phyloP scores from a whole-genome alignment of 2,797 vertebrate species.

The Esox masquinongy region DNA sequence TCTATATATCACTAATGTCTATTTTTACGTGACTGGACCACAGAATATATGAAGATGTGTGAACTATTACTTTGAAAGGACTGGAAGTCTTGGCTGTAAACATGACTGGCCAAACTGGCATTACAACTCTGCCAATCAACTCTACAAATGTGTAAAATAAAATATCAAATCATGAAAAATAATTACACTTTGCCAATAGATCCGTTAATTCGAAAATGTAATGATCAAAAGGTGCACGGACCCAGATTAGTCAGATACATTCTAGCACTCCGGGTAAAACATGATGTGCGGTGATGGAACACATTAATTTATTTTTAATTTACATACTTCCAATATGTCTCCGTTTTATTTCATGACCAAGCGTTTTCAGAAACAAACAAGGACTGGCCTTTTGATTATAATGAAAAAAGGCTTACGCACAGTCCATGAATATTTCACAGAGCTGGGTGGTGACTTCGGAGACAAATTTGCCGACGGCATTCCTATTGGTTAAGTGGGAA shows the following conservation, averaged over 20 bases:
- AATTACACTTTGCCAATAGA: too few species aligned
- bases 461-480: slow-evolving; percentile 66
- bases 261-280: neutral
- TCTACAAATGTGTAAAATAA: too few species aligned
- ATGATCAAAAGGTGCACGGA: too few species aligned
- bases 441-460: slow-evolving; percentile 70
- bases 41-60: too few species aligned
- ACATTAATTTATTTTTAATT: slow-evolving; percentile 5
- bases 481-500: slow-evolving; percentile 77
- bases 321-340: slow-evolving; percentile 26
- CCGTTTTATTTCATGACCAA: slow-evolving; percentile 26
- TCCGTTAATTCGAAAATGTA: too few species aligned
- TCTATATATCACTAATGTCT: too few species aligned
- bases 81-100: too few species aligned
- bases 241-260: neutral
- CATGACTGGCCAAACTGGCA: too few species aligned
- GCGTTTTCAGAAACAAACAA: slow-evolving; percentile 30
- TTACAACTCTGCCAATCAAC: too few species aligned
- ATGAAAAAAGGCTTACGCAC: slow-evolving; percentile 57
- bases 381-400: slow-evolving; percentile 44
- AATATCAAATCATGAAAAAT: too few species aligned
- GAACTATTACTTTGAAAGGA: too few species aligned
- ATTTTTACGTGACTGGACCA: too few species aligned
- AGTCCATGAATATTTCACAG: slow-evolving; percentile 64
- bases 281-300: neutral